phyloP scores from a whole-genome alignment of 2,113 vertebrate genomes.

The Mastomys natalensis region DNA sequence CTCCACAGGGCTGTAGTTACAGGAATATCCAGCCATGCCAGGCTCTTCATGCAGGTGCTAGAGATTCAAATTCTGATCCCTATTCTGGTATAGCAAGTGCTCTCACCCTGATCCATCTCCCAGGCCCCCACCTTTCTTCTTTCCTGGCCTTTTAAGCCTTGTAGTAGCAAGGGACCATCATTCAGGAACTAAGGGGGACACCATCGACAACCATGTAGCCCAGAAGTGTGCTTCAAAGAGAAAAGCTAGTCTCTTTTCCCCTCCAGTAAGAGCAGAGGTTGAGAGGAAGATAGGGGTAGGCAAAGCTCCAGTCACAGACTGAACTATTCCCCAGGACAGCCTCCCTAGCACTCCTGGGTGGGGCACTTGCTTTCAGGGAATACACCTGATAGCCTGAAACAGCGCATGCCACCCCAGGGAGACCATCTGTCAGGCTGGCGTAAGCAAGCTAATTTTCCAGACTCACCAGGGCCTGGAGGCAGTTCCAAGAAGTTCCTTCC shows the following conservation, averaged over 20 bases:
- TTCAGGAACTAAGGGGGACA: background rate
- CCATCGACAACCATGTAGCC: background rate
- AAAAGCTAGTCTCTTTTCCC: constrained; percentile 39
- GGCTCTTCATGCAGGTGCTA: background rate
- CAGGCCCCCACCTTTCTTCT: background rate
- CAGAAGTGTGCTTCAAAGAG: background rate
- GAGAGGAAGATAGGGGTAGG: background rate
- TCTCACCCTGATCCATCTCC: background rate
- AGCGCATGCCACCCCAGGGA: constrained; percentile 46
- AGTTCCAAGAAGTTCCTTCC: constrained; percentile 58
- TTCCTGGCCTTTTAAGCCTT: constrained; percentile 57
- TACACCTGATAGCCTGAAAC: constrained; percentile 66
- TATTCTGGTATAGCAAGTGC: no score
- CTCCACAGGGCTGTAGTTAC: no score
- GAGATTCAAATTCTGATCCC: background rate
- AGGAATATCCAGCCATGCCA: background rate
- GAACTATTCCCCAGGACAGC: constrained; percentile 55
- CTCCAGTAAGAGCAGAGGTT: constrained; percentile 41
- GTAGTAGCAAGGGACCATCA: background rate
- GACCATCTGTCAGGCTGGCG: constrained; percentile 81
- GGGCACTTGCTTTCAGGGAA: constrained; percentile 73
- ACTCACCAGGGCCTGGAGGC: constrained; percentile 43
- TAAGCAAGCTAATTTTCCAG: constrained; percentile 82
- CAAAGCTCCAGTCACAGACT: constrained; percentile 27
- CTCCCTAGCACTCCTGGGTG: constrained; percentile 63